Percentiles rank a stretch among this genome's conserved stretches.
These are phyloP conservation scores for Palythoa caribaeorum DNA, from an alignment of 92 coral and sea anemone species.

Conservation along the genomic window DNA sequence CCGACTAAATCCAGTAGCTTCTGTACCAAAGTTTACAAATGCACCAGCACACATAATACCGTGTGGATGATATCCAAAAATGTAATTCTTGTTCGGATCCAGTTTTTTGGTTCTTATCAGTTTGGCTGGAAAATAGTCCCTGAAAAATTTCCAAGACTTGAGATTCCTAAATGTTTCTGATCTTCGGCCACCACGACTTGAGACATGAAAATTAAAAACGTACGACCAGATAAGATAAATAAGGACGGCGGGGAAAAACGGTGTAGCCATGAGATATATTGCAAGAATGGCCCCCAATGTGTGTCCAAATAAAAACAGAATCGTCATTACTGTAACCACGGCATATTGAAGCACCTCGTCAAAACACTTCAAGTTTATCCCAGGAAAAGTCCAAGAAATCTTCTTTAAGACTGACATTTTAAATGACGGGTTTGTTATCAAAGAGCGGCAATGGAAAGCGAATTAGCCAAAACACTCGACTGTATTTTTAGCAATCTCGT, in stretches of 20 bases:
- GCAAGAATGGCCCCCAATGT: conserved; percentile 72
- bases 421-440: not conserved
- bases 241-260: conserved; percentile 59
- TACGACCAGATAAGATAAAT: conserved; percentile 84
- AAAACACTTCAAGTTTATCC: conserved; percentile 20
- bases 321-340: conserved; percentile 65
- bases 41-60: conserved; percentile 99
- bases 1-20: conserved; percentile 89
- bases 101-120: conserved; percentile 77
- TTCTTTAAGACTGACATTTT: conserved; percentile 4
- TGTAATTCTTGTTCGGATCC: conserved; percentile 86
- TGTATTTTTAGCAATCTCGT: not conserved
- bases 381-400: conserved; percentile 8
- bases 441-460: not conserved
- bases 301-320: conserved; percentile 80
- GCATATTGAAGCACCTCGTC: conserved; percentile 67
- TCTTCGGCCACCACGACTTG: conserved; percentile 88
- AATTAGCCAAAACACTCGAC: not conserved
- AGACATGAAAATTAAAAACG: conserved; percentile 70
- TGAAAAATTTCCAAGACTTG: conserved; percentile 89
- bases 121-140: conserved; percentile 90
- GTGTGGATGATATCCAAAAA: conserved; percentile 97
- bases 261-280: conserved; percentile 74
- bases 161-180: conserved; percentile 83
- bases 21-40: conserved; percentile 94